Conservation (phyloP, 2,113 vertebrate genomes). For the Cisticola juncidis region DNA sequence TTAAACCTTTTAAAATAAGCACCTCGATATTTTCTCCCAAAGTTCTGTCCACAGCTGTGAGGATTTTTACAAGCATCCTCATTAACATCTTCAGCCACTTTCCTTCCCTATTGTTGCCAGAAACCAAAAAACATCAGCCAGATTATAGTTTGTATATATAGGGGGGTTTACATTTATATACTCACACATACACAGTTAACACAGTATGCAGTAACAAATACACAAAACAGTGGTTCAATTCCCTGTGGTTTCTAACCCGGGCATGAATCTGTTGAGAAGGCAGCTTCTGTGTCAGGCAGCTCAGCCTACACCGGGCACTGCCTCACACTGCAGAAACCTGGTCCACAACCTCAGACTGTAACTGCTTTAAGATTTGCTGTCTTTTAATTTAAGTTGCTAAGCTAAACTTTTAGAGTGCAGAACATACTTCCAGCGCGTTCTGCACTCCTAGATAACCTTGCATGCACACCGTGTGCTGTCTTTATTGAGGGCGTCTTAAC, state of each 20-base stretch:
- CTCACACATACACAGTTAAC: not conserved
- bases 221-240: not conserved
- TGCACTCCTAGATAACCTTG: not conserved
- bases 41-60: not conserved
- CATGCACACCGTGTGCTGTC: accelerated
- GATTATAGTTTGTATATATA: accelerated
- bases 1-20: not conserved
- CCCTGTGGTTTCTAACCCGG: not conserved
- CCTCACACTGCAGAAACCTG: not conserved
- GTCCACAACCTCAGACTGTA: accelerated
- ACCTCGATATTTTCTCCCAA: not conserved
- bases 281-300: no score
- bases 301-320: not conserved
- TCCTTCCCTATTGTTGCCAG: not conserved
- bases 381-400: not conserved
- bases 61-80: not conserved
- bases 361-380: accelerated
- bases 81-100: not conserved
- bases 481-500: not conserved
- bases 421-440: accelerated
- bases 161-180: accelerated
- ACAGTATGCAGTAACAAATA: accelerated
- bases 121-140: not conserved
- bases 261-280: not conserved
- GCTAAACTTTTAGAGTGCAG: not conserved